Evolutionary conservation across 1,140 invertebrate species (phyloP).

Genomic region (Ips typographus): DNA sequence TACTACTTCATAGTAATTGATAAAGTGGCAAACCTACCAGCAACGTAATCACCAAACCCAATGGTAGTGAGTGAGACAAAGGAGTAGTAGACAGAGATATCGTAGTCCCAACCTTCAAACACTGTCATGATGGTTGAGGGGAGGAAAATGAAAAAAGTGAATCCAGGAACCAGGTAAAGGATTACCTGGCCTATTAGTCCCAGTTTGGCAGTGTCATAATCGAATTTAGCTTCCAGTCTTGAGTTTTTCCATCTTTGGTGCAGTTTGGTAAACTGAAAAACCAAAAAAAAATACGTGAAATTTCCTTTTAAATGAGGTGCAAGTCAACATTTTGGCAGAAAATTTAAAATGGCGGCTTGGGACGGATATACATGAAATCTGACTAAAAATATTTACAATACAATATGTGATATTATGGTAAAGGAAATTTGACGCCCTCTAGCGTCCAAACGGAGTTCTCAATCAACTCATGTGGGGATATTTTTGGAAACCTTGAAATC

Average conservation of each 20-base stretch:
- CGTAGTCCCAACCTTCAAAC: conserved; percentile 87
- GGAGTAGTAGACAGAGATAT: conserved; percentile 88
- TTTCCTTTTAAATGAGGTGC: too few relatives aligned
- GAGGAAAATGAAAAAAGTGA: conserved; percentile 89
- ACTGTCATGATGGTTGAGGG: conserved; percentile 85
- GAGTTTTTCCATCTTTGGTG: conserved; percentile 76
- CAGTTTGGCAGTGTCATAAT: conserved; percentile 61
- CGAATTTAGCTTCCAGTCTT: conserved; percentile 56
- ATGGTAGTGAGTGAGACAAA: conserved; percentile 93
- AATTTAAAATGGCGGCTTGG: too few relatives aligned
- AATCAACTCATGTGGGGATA: too few relatives aligned
- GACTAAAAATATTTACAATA: too few relatives aligned
- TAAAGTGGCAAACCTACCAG: conserved; percentile 51
- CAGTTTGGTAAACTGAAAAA: conserved; percentile 64
- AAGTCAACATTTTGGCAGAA: too few relatives aligned
- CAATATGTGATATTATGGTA: too few relatives aligned
- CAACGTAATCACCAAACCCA: conserved; percentile 92
- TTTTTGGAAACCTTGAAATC: too few relatives aligned
- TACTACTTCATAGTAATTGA: background rate
- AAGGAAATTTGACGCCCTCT: too few relatives aligned
- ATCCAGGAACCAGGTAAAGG: conserved; percentile 80
- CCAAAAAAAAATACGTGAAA: too few relatives aligned
- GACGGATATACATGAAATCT: too few relatives aligned
- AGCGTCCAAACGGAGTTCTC: too few relatives aligned
- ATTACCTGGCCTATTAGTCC: conserved; percentile 75